Base-by-base conservation (phyloP, 2,113 vertebrate species). In the Nestor notabilis region DNA sequence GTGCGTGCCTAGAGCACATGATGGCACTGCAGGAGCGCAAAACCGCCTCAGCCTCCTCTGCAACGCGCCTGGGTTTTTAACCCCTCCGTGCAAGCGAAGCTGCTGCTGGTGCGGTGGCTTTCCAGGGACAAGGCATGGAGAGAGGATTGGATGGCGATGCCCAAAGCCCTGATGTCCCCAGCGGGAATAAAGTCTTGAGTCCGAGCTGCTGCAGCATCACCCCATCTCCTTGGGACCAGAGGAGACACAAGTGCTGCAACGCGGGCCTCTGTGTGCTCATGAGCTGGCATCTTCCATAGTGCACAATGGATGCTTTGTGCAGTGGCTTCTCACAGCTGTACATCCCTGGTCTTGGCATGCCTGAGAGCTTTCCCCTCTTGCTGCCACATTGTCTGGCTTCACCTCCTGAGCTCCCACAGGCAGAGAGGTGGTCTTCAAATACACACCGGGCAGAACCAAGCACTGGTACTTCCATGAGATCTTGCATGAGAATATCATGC, bases 21-120 rank as follows among this genome's bases (percentile, higher is more conserved):
- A 97, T 98, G 98, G 97, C 96, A 97, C 86, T 98, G 93, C 97
- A 98, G 91, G 98, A 98, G 97, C 95, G 52, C 93, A 18, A 78
- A 98, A 94, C 17, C 27, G 11, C 49, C 69, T 43, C 5, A 3
- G 18, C 37, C 6, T 56, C 46, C 47, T 29, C 80, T 49, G 58
- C 33, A 35, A 3, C 58, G 31, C 39, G 11, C 11, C 41, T 19
- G 28, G 31, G 6, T 50, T 56, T 65, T 37, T 60, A 65, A 37
- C 88, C 79, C 79, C 41, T 77, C 18, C 2, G 13, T 2, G 69
- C 52, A 25, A 37, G 49, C 0, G 5, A 52, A 21, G 53, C 79
- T 33, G 55, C 53, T 35, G 76, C 52, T 1, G n/a, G 18, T 2
- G 68, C 5, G 0, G 20, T 23, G 13, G 29, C 29, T 70, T 8